Evolutionary conservation across 2,113 vertebrate species (phyloP).

Genomic region (Cebus imitator): DNA sequence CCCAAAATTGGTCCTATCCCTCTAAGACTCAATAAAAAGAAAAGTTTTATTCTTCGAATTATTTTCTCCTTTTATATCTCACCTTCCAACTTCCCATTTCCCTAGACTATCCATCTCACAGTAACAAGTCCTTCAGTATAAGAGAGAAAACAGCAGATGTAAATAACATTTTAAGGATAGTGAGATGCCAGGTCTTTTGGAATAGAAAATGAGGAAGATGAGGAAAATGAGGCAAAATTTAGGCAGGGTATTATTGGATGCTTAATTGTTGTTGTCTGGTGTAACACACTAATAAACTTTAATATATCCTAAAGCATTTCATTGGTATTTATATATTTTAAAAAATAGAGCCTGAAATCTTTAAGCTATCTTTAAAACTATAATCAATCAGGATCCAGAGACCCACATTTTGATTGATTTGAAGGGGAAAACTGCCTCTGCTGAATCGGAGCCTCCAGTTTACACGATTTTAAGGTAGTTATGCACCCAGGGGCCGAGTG

Average conservation of each 20-base stretch:
- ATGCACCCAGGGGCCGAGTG: background rate
- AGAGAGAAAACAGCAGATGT: slow-evolving; percentile 21
- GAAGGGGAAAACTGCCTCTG: slow-evolving; percentile 6
- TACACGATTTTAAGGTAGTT: slow-evolving; percentile 24
- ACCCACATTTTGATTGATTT: background rate
- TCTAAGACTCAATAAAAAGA: slow-evolving; percentile 26
- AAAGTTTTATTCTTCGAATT: background rate
- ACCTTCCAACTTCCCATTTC: slow-evolving; percentile 58
- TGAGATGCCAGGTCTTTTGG: background rate
- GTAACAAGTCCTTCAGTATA: background rate
- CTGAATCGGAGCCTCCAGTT: background rate
- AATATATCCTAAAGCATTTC: background rate
- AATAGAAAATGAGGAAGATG: background rate
- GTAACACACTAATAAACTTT: background rate
- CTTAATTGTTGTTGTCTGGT: background rate
- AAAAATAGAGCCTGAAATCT: background rate
- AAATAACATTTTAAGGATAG: slow-evolving; percentile 24
- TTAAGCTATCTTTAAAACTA: slow-evolving; percentile 52
- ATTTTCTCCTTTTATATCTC: slow-evolving; percentile 37
- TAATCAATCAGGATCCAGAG: background rate
- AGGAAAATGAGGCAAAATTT: slow-evolving; percentile 38
- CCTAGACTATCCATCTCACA: slow-evolving; percentile 40
- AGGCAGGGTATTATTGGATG: background rate
- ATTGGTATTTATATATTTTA: too few species aligned
- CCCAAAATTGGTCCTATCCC: background rate